Evolutionary conservation across 2,113 vertebrate genomes (phyloP).

Genomic region (Lates calcarifer): DNA sequence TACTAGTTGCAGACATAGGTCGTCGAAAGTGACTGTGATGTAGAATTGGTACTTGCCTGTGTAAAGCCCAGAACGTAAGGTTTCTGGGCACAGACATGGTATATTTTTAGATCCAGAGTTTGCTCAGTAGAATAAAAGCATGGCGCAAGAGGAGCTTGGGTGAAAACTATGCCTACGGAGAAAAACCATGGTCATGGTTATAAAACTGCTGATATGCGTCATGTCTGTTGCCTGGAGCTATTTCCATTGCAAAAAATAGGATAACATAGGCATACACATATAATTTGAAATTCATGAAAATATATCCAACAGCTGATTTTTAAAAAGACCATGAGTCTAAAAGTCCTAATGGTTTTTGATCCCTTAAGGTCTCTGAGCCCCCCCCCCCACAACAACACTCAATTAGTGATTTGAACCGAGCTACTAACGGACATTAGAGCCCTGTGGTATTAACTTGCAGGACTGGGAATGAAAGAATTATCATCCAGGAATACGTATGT

Average conservation of each 20-base stretch:
- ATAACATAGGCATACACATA: background rate
- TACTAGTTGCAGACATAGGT: background rate
- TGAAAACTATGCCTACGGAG: background rate
- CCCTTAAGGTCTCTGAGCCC: background rate
- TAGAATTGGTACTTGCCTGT: background rate
- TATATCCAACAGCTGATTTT: background rate
- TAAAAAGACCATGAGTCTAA: background rate
- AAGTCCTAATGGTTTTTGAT: background rate
- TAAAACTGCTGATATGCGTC: background rate
- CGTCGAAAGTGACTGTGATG: background rate
- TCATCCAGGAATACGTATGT: background rate
- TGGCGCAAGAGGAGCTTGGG: background rate
- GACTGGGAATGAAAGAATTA: background rate
- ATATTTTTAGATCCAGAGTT: conserved; percentile 5
- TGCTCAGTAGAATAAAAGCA: conserved; percentile 1
- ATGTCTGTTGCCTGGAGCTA: conserved; percentile 4
- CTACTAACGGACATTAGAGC: background rate
- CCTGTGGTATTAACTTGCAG: background rate
- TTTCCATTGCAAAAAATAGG: background rate
- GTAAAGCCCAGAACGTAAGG: background rate
- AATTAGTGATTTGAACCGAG: conserved; percentile 1
- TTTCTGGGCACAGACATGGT: background rate
- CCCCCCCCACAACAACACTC: background rate
- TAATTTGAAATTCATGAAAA: background rate
- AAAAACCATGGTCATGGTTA: background rate